A percentile compares a stretch with the other conserved stretches of the same genome.
Conservation (phyloP, 2,113 vertebrate genomes). For the Ceuthmochares aereus region DNA sequence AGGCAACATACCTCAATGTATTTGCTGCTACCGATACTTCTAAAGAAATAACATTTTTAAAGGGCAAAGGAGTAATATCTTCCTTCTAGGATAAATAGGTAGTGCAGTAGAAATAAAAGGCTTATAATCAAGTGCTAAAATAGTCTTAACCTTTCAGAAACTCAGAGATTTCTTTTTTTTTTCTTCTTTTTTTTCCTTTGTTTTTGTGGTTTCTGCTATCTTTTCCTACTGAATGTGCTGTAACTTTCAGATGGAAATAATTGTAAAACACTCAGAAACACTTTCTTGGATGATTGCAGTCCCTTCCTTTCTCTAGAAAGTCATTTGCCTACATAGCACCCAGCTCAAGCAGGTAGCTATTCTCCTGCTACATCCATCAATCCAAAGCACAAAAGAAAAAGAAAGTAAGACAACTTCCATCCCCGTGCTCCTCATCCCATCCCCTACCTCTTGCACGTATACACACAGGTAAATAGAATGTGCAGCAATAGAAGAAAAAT, state of each 20-base stretch:
- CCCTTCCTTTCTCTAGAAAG: neutral
- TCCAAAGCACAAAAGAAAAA: neutral
- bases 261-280: neutral
- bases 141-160: neutral
- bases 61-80: neutral
- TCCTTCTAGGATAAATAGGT: neutral
- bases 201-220: neutral
- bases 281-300: neutral
- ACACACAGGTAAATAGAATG: neutral
- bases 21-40: neutral
- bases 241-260: neutral
- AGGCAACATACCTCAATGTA: neutral
- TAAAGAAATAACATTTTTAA: neutral
- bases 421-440: neutral
- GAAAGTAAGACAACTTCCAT: neutral
- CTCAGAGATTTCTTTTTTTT: neutral
- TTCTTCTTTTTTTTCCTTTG: neutral
- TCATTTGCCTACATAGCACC: neutral
- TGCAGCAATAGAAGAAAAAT: neutral
- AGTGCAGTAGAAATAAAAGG: neutral
- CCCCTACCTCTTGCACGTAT: neutral
- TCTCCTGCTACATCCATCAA: rapidly evolving
- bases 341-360: neutral
- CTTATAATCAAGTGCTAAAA: neutral
- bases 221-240: neutral